A percentile compares a stretch with the other conserved stretches of the same genome.
These are phyloP conservation scores for Piprites chloris DNA, from an alignment of 2,113 vertebrate genomes.

Conservation along the genomic window DNA sequence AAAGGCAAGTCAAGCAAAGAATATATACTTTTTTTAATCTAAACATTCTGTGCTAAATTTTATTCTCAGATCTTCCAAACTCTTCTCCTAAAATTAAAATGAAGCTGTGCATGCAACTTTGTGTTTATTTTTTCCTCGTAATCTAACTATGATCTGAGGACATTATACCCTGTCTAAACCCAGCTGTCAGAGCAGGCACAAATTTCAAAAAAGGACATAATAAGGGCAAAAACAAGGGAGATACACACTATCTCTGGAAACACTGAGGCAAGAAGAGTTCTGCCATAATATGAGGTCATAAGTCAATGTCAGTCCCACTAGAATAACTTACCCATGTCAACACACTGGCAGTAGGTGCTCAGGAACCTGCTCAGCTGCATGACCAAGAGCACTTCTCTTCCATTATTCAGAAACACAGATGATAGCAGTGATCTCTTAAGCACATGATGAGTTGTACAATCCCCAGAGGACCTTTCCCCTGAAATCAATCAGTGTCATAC, in stretches of 20 bases:
- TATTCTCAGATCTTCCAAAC: slow-evolving; percentile 24
- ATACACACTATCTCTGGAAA: background rate
- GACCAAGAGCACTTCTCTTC: background rate
- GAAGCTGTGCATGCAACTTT: background rate
- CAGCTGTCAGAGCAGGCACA: background rate
- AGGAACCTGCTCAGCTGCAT: slow-evolving; percentile 7
- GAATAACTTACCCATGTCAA: background rate
- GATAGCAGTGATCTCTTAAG: background rate
- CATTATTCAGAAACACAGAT: background rate
- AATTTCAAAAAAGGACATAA: background rate
- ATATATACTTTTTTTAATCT: background rate
- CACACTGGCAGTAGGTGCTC: background rate
- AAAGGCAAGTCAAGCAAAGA: slow-evolving; percentile 51
- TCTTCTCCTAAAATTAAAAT: background rate
- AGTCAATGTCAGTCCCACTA: background rate
- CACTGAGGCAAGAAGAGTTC: background rate
- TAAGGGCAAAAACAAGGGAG: background rate
- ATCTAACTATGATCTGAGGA: background rate
- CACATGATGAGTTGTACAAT: background rate
- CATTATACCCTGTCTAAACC: background rate
- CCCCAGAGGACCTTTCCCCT: background rate
- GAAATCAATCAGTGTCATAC: background rate
- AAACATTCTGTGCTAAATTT: slow-evolving; percentile 47
- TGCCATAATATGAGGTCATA: background rate
- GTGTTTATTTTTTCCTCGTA: background rate